Base-by-base conservation (phyloP, 35 echinoderm and acorn worm genomes). In the Apostichopus californicus region DNA sequence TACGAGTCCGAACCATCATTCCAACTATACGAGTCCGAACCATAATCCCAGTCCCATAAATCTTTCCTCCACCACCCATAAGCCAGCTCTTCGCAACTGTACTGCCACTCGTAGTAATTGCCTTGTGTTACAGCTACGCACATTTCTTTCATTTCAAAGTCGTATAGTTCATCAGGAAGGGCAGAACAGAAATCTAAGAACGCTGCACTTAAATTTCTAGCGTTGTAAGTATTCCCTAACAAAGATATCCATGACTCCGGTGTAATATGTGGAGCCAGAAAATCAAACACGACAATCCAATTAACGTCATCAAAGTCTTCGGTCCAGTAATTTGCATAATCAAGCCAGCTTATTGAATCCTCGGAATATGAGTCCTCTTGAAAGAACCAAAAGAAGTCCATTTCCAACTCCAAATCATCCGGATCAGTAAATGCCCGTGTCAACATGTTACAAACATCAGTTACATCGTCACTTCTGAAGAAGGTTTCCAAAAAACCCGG, bases 271-370 rank as follows among this genome's bases (percentile, higher is more conserved):
- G 83, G 83, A 14, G 21, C 54, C 13, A 86, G 22, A 86, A 86
- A 86, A 17, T 86, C 83, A 86, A 86, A 86, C 83, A 86, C 83
- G 14, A 86, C 46, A 22, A 55, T 14, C 83, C 83, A 86, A 53
- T 86, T 60, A 15, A 86, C 46, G 20, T 86, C 83, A 8, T 80
- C 21, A 28, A 80, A 23, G 11, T 24, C 78, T 22, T 54, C 78
- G 10, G 22, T 54, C 78, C 78, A 80, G 78, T 80, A 80, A 80
- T 80, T 80, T 11, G 78, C 78, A 54, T 80, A 80, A 22, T 80
- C 78, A 24, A 80, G 52, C 78, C 78, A 80, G 52, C 78, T 80
- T 22, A 80, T 22, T 17, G 78, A 80, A 9, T 14, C 18, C 11
- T 68, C 64, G 18, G 11, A 8, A 68, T 68, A 68, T 0, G 13